Base-by-base conservation (phyloP, 2,888 invertebrate species). In the Nycteola revayana region DNA sequence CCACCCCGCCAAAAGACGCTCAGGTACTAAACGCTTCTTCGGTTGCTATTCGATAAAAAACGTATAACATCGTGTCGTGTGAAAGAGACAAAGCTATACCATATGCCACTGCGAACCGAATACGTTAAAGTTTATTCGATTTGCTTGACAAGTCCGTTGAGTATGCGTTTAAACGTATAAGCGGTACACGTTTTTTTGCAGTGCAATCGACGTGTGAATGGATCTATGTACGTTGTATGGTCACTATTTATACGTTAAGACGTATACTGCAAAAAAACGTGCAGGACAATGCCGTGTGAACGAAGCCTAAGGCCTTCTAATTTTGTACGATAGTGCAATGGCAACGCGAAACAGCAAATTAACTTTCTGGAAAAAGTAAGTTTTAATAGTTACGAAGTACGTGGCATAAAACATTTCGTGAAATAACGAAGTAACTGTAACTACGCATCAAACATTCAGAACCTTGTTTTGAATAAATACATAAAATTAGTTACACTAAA, bases 51-150 rank as follows among this genome's bases (percentile, higher is more conserved):
- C 40, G 34, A 34, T 33, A 32, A 41, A 45, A 38, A 42, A 32
- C 36, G 29, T 28, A 24, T 34, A 21, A 39, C 28, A 35, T 47
- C 32, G 32, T 42, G 41, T 8, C 43, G 42, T 48, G 44, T 42
- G 44, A 42, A 42, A 2, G 40, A 31, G 37, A 40, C 42, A 40
- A 14, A 28, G 25, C 37, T 40, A 35, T 42, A 40, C 21, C 14
- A 41, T 47, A 14, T 23, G 35, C 35, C 29, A 35, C 38, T 41
- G 45, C 41, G 14, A 47, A 36, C 40, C 43, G 39, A 51, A 51
- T 48, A 48, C 42, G 44, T 46, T 10, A 43, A 45, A 45, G 41
- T 50, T 49, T 42, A 49, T 51, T 53, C 42, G 48, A 43, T 50
- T 54, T 57, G 57, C 46, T 51, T 53, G 53, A 51, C 43, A 53